Evolutionary conservation across 2,113 vertebrate genomes (phyloP).

Genomic region (Trichechus manatus): DNA sequence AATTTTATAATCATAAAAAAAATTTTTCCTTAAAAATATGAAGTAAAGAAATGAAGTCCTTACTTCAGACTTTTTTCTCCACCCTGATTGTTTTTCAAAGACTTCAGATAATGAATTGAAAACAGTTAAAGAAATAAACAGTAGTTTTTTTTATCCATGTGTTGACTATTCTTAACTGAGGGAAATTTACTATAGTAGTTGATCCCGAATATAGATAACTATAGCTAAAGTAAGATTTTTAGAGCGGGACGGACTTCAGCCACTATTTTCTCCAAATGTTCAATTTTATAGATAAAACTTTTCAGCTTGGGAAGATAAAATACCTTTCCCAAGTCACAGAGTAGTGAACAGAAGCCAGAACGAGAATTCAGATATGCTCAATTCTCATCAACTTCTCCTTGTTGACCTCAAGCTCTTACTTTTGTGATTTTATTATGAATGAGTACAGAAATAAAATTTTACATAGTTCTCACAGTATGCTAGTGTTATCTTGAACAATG

Average conservation of each 20-base stretch:
- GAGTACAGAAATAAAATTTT: neutral
- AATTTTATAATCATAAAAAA: neutral
- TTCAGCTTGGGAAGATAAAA: neutral
- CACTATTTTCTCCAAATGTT: slow-evolving; percentile 16
- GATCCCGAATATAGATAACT: slow-evolving; percentile 17
- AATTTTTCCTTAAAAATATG: slow-evolving; percentile 31
- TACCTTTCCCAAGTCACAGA: neutral
- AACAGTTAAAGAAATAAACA: neutral
- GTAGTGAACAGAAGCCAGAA: neutral
- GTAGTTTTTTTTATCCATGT: neutral
- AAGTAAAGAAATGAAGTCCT: neutral
- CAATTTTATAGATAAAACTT: neutral
- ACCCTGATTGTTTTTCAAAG: neutral
- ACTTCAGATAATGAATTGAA: neutral
- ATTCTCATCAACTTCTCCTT: neutral
- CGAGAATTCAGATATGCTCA: neutral
- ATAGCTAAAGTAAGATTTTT: neutral
- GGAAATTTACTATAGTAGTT: neutral
- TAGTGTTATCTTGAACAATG: neutral
- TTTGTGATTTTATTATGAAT: neutral
- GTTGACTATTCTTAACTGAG: neutral
- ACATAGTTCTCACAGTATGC: neutral
- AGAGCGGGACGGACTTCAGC: neutral
- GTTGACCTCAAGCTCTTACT: neutral
- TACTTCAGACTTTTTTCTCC: neutral